Conservation (phyloP, 2,113 vertebrate genomes). For the Isichthys henryi region DNA sequence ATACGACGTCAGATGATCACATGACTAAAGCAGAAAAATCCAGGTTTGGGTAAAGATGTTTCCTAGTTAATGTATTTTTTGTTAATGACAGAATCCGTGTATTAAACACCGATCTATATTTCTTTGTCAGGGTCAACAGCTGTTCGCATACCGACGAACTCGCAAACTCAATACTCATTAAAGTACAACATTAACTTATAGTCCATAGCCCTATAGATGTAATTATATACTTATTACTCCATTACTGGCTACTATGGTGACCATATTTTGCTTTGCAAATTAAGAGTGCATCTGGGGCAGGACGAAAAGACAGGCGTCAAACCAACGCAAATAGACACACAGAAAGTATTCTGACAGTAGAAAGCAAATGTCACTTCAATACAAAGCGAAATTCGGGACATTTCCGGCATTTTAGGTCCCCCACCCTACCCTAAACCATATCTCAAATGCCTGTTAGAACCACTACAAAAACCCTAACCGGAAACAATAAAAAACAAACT, state of each 20-base stretch:
- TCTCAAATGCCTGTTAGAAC: background rate
- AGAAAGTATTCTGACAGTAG: background rate
- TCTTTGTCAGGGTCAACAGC: background rate
- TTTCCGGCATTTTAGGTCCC: background rate
- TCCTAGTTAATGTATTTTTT: background rate
- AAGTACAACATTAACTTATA: background rate
- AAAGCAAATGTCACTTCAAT: background rate
- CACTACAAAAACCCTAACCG: background rate
- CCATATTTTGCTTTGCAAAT: background rate
- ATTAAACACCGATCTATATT: background rate
- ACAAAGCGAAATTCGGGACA: background rate
- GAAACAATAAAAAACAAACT: background rate
- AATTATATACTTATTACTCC: background rate
- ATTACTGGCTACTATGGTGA: background rate
- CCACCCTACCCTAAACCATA: background rate
- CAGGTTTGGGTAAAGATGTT: background rate
- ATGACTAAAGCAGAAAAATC: background rate
- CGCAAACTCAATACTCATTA: background rate
- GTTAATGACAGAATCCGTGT: background rate
- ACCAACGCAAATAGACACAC: background rate
- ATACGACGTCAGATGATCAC: background rate
- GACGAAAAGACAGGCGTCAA: background rate
- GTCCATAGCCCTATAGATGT: background rate
- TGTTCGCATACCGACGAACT: background rate
- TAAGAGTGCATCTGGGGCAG: background rate